These are phyloP conservation scores for Dasyurus viverrinus DNA, from an alignment of 2,113 vertebrate species.

Conservation along the genomic window DNA sequence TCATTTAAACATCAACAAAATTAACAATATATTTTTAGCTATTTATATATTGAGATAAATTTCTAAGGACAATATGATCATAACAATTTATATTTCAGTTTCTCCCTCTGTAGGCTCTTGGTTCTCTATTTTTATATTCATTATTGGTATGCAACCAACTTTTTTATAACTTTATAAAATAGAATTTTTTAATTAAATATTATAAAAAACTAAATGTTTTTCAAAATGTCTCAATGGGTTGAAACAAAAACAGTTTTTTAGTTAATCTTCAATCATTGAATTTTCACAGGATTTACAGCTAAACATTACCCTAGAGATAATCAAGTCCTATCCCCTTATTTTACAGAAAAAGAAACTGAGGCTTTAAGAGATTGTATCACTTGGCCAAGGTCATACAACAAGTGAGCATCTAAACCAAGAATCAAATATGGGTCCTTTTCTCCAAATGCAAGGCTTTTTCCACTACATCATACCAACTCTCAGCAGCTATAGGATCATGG, in stretches of 20 bases:
- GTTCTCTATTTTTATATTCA: neutral
- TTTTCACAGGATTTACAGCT: neutral
- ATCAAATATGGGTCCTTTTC: neutral
- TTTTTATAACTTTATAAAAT: neutral
- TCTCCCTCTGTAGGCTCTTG: neutral
- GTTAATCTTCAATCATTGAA: neutral
- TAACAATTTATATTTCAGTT: neutral
- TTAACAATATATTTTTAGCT: neutral
- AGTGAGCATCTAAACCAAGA: neutral
- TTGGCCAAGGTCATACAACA: neutral
- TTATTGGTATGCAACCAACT: neutral
- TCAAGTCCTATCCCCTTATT: neutral
- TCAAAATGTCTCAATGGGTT: neutral
- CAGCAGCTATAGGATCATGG: neutral
- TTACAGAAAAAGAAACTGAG: neutral
- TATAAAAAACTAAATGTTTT: neutral
- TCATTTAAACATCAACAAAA: neutral
- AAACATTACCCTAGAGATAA: neutral
- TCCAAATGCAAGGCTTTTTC: neutral
- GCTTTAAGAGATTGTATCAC: neutral
- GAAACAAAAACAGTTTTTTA: neutral
- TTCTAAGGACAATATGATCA: neutral
- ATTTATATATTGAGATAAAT: neutral
- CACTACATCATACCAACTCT: neutral
- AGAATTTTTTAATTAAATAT: neutral